phyloP scores from a whole-genome alignment of 2,797 vertebrate genomes.

The Cottoperca gobio region DNA sequence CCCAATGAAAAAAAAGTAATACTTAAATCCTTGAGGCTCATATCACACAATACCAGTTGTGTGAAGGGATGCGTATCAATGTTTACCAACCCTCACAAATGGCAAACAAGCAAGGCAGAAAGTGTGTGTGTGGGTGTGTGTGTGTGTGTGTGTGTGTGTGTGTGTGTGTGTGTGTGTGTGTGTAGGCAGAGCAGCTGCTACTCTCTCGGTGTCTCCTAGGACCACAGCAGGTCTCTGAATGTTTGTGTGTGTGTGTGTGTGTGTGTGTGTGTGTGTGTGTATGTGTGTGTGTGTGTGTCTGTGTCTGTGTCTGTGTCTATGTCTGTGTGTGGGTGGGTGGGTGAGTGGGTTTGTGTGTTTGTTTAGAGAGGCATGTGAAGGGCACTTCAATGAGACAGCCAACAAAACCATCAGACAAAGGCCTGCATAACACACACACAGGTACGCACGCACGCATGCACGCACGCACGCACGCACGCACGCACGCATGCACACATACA shows the following conservation, averaged over 20 bases:
- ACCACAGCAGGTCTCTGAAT: constrained; percentile 43
- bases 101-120: constrained; percentile 41
- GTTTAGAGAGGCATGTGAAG: constrained; percentile 42
- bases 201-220: constrained; percentile 52
- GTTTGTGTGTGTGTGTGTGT: constrained; percentile 10
- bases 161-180: constrained; percentile 10
- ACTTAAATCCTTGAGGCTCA: constrained; percentile 37
- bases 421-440: constrained; percentile 65
- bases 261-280: not conserved
- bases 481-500: too few species aligned
- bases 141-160: constrained; percentile 29
- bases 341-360: constrained; percentile 38
- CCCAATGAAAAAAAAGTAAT: constrained; percentile 2
- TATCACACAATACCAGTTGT: constrained; percentile 53
- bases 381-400: constrained; percentile 56
- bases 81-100: constrained; percentile 51
- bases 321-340: constrained; percentile 12
- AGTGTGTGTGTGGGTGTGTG: constrained; percentile 10
- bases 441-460: constrained; percentile 4
- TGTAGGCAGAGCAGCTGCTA: constrained; percentile 49
- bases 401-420: constrained; percentile 60
- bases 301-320: too few species aligned
- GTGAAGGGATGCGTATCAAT: constrained; percentile 42
- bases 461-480: too few species aligned
- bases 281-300: not conserved